Conservation (phyloP, 37 sponge, comb jelly and placozoan species). For the Beroe forskalii region DNA sequence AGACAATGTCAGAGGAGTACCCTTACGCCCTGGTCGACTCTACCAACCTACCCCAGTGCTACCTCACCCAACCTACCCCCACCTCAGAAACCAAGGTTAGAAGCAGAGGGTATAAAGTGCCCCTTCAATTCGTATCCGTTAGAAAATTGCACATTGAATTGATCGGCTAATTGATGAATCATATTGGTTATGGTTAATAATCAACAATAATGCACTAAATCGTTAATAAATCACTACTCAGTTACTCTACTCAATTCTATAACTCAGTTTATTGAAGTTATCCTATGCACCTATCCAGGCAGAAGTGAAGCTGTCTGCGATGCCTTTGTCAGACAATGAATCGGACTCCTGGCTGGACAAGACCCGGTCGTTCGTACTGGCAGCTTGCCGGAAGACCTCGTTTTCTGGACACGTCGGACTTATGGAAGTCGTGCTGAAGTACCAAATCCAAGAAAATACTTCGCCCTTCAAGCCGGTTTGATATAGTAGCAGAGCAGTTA, state of each 20-base stretch:
- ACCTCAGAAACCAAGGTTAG: neutral
- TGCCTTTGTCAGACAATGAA: neutral
- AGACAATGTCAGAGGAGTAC: neutral
- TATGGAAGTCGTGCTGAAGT: slow-evolving; percentile 57
- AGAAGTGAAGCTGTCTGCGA: slow-evolving; percentile 43
- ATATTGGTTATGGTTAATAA: too few relatives aligned
- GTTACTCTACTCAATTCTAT: too few relatives aligned
- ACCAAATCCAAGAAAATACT: slow-evolving; percentile 7
- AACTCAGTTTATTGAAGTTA: too few relatives aligned
- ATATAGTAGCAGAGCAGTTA: neutral
- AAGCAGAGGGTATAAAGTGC: too few relatives aligned
- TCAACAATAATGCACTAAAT: too few relatives aligned
- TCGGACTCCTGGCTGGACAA: slow-evolving; percentile 58
- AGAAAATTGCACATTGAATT: too few relatives aligned
- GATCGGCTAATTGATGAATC: too few relatives aligned
- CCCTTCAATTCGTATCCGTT: too few relatives aligned
- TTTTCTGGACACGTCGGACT: slow-evolving; percentile 58
- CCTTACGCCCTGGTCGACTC: slow-evolving; percentile 27
- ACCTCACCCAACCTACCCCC: neutral
- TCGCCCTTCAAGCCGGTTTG: neutral
- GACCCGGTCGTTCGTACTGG: slow-evolving; percentile 25
- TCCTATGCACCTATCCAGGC: too few relatives aligned
- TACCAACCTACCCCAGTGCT: neutral
- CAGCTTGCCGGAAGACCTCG: slow-evolving; percentile 47
- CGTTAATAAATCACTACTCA: too few relatives aligned